These are phyloP conservation scores for Liposcelis brunnea DNA, from an alignment of 2,888 invertebrate species.

Conservation along the genomic window DNA sequence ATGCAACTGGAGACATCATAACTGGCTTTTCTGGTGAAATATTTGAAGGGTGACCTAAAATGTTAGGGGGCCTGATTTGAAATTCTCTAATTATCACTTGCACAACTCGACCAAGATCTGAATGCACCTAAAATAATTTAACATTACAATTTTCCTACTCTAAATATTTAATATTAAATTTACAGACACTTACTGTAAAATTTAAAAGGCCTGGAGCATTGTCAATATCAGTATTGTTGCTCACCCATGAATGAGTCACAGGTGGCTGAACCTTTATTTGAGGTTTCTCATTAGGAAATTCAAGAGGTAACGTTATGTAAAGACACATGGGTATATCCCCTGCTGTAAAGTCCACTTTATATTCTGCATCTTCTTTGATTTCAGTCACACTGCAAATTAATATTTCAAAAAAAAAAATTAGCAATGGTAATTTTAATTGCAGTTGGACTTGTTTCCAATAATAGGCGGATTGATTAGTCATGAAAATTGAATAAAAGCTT, in stretches of 20 bases:
- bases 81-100: conserved; percentile 66
- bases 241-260: conserved; percentile 55
- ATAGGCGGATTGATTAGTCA: not conserved
- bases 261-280: conserved; percentile 46
- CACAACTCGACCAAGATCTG: conserved; percentile 62
- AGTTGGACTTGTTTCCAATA: too few species aligned
- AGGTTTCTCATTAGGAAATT: conserved; percentile 63
- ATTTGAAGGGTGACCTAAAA: not conserved
- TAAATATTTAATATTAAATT: not conserved
- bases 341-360: conserved; percentile 49
- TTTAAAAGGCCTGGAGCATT: conserved; percentile 59
- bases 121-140: conserved; percentile 38
- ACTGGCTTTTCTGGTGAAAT: not conserved
- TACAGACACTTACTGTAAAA: conserved; percentile 26
- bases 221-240: conserved; percentile 47
- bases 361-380: conserved; percentile 50
- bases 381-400: conserved; percentile 48
- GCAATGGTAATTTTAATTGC: too few species aligned
- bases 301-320: conserved; percentile 43
- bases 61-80: conserved; percentile 40
- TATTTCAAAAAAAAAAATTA: too few species aligned
- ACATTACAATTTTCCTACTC: conserved; percentile 10
- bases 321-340: conserved; percentile 46
- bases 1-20: not conserved
- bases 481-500: conserved; percentile 21